A percentile compares a stretch with the other conserved stretches of the same genome.
phyloP scores from a whole-genome alignment of 2,888 invertebrate species.

The Schizaphis graminum region DNA sequence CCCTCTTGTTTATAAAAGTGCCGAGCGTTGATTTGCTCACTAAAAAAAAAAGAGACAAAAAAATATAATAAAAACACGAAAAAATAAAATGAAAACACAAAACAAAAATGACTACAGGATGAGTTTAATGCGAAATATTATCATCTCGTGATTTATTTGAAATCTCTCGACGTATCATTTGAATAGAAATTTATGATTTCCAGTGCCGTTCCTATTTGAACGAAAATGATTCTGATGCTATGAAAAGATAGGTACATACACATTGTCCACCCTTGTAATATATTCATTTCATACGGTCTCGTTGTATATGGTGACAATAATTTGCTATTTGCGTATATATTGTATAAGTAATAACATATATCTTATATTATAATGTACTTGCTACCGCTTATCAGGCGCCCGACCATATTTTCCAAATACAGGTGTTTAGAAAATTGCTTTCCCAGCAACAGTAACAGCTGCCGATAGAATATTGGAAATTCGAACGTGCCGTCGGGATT shows the following conservation, averaged over 20 bases:
- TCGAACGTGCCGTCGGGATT: conserved; percentile 4
- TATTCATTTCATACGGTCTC: neutral
- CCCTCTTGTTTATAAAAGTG: conserved; percentile 1
- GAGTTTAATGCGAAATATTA: neutral
- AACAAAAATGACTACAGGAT: neutral
- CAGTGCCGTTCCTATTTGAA: neutral
- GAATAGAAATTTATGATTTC: neutral
- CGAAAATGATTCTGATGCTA: neutral
- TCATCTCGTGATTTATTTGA: conserved; percentile 17
- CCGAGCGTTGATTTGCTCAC: neutral
- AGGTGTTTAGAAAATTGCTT: neutral
- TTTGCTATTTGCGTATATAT: conserved; percentile 5
- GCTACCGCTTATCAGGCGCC: neutral
- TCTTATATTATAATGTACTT: neutral
- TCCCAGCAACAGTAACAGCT: neutral
- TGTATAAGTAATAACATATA: neutral
- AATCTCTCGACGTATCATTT: conserved; percentile 14
- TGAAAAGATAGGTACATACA: neutral
- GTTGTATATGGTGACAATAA: conserved; percentile 5
- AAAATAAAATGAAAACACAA: neutral
- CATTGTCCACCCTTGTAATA: neutral
- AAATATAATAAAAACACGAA: neutral
- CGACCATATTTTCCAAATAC: neutral
- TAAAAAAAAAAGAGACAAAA: neutral
- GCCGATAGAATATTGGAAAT: conserved; percentile 27